Percentiles rank a stretch among this genome's conserved stretches.
These are phyloP conservation scores for Graphium colonna DNA, from an alignment of 2,888 invertebrate species.

Conservation along the genomic window DNA sequence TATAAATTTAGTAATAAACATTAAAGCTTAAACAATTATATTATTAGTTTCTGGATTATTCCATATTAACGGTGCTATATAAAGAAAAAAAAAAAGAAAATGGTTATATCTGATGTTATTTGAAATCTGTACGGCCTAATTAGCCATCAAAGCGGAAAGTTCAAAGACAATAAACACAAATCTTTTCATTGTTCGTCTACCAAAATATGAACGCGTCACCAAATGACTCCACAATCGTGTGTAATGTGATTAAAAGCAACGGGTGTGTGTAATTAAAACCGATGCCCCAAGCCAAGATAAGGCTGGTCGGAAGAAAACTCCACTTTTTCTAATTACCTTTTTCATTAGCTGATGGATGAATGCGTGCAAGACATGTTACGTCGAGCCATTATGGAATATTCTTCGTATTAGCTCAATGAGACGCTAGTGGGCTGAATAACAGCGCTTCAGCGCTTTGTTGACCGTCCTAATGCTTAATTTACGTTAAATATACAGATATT, in stretches of 20 bases:
- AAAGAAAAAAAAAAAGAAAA: too few relatives aligned
- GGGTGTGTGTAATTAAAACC: conserved; percentile 70
- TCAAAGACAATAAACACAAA: too few relatives aligned
- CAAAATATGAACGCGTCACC: not conserved
- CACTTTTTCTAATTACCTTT: conserved; percentile 75
- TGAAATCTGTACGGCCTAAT: too few relatives aligned
- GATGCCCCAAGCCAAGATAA: conserved; percentile 76
- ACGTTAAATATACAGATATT: too few relatives aligned
- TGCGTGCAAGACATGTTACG: conserved; percentile 30
- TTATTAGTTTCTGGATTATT: too few relatives aligned
- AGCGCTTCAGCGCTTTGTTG: not conserved
- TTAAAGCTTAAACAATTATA: too few relatives aligned
- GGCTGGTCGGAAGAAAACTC: conserved; percentile 72
- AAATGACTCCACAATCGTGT: not conserved
- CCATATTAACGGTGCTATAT: too few relatives aligned
- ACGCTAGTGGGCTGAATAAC: not conserved
- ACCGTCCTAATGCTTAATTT: not conserved
- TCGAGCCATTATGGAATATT: conserved; percentile 22
- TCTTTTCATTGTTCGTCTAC: too few relatives aligned
- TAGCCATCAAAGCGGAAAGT: too few relatives aligned
- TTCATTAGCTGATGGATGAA: conserved; percentile 75
- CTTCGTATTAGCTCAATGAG: conserved; percentile 4
- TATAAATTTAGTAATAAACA: too few relatives aligned
- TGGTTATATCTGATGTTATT: too few relatives aligned
- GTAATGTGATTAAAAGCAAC: conserved; percentile 20